Evolutionary conservation across 2,797 vertebrate species (phyloP), one percentile per base, ranked within the genome.

Genomic region (Falco peregrinus): DNA sequence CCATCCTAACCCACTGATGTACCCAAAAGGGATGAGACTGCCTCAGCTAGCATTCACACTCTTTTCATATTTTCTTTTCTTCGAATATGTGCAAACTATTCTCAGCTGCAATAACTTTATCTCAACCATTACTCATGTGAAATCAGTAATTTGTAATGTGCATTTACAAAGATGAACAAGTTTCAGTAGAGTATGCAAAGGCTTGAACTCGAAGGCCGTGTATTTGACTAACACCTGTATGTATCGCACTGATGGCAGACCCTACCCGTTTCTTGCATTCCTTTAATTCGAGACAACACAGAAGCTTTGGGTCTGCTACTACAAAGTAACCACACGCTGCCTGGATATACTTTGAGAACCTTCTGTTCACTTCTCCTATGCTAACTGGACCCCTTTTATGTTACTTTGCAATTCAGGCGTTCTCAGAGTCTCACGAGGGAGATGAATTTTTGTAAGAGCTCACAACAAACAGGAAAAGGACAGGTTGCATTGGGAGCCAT

Each of bases 251-350:
- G 29, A 45, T 10, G 89, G 45, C 22, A 71, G n/a, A 53, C 10
- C 33, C 16, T 24, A 57, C 26, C 10, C 5, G 7, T 6, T 45
- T 74, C 60, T 47, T 65, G 26, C 25, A 50, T 35, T 87, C 35
- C 19, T 82, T 73, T 60, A 84, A 63, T 35, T 75, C 37, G 68
- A 68, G 53, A 31, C 14, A 22, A 87, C 37, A 85, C 2, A 29
- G 53, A 48, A 84, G 79, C 24, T 81, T 60, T 22, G 45, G 4
- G 63, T 50, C 45, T 82, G 47, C 28, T 59, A 31, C 69, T 57
- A 48, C 0, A 80, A 2, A 50, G 13, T 16, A 77, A 88, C 16
- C 22, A 65, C 12, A 4, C 0, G 3, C 22, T 71, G 29, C n/a
- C 22, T 57, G 67, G 41, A 71, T 88, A 75, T 50, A 57, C 39